phyloP scores from a whole-genome alignment of 2,888 invertebrate genomes.

The Thumatha senex region DNA sequence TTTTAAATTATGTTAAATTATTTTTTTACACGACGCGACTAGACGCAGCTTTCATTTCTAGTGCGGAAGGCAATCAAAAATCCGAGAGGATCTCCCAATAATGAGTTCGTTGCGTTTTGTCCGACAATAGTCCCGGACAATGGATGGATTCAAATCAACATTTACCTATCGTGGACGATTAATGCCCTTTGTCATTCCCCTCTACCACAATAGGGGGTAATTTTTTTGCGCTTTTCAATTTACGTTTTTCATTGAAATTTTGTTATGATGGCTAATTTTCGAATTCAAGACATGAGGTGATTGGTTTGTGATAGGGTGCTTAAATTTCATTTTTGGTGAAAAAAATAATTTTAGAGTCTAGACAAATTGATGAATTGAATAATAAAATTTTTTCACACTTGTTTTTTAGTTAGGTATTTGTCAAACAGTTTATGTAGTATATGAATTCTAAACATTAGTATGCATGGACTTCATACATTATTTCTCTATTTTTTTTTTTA shows the following conservation, averaged over 20 bases:
- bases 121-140: constrained; percentile 48
- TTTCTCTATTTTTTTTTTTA: no score
- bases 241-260: constrained; percentile 36
- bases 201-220: constrained; percentile 40
- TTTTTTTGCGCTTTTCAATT: constrained; percentile 32
- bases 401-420: no score
- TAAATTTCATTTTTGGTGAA: not conserved
- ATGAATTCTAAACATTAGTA: no score
- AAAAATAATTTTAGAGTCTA: not conserved
- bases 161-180: constrained; percentile 54
- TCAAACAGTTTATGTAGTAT: no score
- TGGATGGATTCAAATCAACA: constrained; percentile 51
- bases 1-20: no score
- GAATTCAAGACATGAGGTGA: constrained; percentile 18
- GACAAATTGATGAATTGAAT: no score
- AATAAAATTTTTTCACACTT: no score
- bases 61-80: constrained; percentile 45
- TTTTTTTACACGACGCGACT: no score
- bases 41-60: constrained; percentile 22
- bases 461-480: no score
- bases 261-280: constrained; percentile 32
- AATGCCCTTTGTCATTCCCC: constrained; percentile 53
- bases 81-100: constrained; percentile 47
- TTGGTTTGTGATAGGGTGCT: constrained; percentile 16
- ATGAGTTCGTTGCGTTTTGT: constrained; percentile 57